phyloP scores from a whole-genome alignment of 2,113 vertebrate genomes.

The Narcine bancroftii region DNA sequence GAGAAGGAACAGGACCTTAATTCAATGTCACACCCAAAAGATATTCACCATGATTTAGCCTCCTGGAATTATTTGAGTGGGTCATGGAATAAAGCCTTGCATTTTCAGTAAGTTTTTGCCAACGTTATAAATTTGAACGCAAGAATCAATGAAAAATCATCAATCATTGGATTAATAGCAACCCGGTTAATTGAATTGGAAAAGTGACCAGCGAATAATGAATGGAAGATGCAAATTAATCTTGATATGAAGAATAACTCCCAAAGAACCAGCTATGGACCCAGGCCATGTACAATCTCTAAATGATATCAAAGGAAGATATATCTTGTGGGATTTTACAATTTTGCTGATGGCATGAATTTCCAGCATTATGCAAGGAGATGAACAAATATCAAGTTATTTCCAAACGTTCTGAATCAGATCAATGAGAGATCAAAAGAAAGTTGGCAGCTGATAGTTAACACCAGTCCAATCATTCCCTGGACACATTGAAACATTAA shows the following conservation, averaged over 20 bases:
- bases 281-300: not conserved
- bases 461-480: too few relatives aligned
- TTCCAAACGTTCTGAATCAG: too few relatives aligned
- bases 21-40: not conserved
- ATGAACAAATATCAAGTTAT: not conserved
- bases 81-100: not conserved
- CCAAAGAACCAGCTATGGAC: not conserved
- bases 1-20: not conserved
- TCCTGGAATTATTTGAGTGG: not conserved
- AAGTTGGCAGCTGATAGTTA: too few relatives aligned
- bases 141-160: not conserved
- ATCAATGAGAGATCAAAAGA: too few relatives aligned
- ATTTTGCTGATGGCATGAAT: not conserved
- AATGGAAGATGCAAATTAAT: not conserved
- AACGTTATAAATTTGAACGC: not conserved
- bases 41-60: not conserved
- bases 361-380: not conserved
- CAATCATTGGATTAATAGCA: not conserved
- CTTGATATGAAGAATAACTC: too few relatives aligned
- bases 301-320: not conserved
- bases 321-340: not conserved
- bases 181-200: not conserved
- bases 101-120: not conserved
- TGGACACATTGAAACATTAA: too few relatives aligned
- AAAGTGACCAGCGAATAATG: not conserved